Evolutionary conservation across 2,797 vertebrate species (phyloP).

Genomic region (Cossypha heuglini): DNA sequence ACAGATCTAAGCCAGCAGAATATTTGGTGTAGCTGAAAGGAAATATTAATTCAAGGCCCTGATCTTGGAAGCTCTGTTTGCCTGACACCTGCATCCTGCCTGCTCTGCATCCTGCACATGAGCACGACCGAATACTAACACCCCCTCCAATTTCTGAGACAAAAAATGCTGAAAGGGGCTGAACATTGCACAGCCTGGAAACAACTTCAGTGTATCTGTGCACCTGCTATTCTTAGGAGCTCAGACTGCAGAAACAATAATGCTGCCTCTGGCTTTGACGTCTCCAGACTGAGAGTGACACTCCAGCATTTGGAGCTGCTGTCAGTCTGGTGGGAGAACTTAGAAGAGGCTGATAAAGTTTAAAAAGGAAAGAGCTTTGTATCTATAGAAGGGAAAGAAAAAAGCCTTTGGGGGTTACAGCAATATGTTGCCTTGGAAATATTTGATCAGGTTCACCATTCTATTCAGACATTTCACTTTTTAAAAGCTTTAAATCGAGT

Average conservation of each 20-base stretch:
- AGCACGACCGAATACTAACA: rapidly evolving
- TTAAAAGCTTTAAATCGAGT: background rate
- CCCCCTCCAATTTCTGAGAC: background rate
- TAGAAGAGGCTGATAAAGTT: background rate
- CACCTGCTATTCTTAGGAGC: conserved; percentile 38
- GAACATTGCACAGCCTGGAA: background rate
- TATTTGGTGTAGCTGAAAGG: background rate
- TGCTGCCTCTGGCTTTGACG: conserved; percentile 27
- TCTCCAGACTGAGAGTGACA: conserved; percentile 32
- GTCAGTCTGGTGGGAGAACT: background rate
- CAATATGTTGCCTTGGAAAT: conserved; percentile 39
- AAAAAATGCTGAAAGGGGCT: background rate
- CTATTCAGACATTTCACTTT: conserved; percentile 15
- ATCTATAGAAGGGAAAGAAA: background rate
- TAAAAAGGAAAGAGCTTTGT: background rate
- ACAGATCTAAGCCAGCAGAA: background rate
- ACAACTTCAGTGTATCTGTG: background rate
- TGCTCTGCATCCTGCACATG: background rate
- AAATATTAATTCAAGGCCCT: background rate
- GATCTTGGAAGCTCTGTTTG: background rate
- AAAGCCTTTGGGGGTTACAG: background rate
- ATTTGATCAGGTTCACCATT: conserved; percentile 4
- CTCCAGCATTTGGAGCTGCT: background rate
- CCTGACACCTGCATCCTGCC: background rate
- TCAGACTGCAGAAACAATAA: conserved; percentile 8